A percentile compares a stretch with the other conserved stretches of the same genome.
phyloP scores from a whole-genome alignment of 2,797 vertebrate genomes.

The Varecia variegata region DNA sequence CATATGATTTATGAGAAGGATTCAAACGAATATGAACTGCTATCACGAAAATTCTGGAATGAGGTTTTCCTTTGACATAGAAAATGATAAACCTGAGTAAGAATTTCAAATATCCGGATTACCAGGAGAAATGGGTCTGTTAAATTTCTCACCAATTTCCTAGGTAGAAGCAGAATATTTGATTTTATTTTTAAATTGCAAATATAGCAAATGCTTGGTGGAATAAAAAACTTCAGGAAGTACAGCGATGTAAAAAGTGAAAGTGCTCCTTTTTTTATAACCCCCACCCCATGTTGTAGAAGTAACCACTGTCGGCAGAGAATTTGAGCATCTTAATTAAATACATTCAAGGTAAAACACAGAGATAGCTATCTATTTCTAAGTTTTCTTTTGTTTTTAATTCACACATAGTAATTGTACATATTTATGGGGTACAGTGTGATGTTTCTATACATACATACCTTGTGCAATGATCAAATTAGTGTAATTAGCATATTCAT shows the following conservation, averaged over 20 bases:
- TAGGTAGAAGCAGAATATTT: not conserved
- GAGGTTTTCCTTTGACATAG: not conserved
- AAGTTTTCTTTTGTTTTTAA: not conserved
- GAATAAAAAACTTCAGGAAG: not conserved
- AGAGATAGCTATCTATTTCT: not conserved
- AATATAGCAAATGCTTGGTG: not conserved
- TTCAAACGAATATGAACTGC: not conserved
- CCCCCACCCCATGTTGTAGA: not conserved
- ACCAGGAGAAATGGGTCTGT: not conserved
- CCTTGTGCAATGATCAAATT: not conserved
- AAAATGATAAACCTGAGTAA: not conserved
- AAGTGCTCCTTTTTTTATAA: not conserved
- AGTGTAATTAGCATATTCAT: not conserved
- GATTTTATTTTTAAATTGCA: not conserved
- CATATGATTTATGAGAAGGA: not conserved
- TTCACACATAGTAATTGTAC: not conserved
- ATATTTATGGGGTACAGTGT: not conserved
- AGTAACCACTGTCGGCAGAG: not conserved
- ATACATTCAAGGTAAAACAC: not conserved
- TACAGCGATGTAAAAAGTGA: not conserved
- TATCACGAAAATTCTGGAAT: not conserved
- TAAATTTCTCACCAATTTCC: not conserved
- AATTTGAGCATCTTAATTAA: not conserved
- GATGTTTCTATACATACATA: not conserved
- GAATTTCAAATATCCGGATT: slow-evolving; percentile 2